These are phyloP conservation scores for Drosophila bifasciata DNA, from an alignment of 1,140 invertebrate genomes.

Conservation along the genomic window DNA sequence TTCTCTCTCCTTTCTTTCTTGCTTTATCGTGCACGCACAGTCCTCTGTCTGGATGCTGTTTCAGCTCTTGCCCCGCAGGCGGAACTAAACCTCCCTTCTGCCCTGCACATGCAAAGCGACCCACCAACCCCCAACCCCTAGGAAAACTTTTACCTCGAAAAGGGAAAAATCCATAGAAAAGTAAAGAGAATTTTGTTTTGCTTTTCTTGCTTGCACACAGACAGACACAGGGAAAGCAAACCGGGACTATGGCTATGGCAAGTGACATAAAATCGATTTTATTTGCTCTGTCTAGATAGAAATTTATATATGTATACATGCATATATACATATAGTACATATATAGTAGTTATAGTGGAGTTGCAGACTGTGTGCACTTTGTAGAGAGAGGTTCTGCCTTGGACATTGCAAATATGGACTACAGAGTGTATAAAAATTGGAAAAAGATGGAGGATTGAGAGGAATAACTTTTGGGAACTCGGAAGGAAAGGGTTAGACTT, in stretches of 20 bases:
- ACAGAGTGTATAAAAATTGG: no score
- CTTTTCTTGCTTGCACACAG: slow-evolving; percentile 39
- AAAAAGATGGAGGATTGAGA: no score
- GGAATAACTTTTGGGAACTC: no score
- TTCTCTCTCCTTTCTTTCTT: slow-evolving; percentile 23
- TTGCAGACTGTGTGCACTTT: slow-evolving; percentile 29
- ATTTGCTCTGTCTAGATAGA: slow-evolving; percentile 42
- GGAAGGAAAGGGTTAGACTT: no score
- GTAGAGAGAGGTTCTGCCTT: background rate
- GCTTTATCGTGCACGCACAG: slow-evolving; percentile 72
- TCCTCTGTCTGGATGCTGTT: slow-evolving; percentile 44
- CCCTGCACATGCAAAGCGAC: slow-evolving; percentile 61
- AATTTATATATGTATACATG: background rate
- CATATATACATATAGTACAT: slow-evolving; percentile 5
- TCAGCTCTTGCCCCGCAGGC: slow-evolving; percentile 15
- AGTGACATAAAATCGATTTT: slow-evolving; percentile 80
- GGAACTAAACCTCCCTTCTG: slow-evolving; percentile 7
- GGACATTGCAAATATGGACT: no score
- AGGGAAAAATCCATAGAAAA: slow-evolving; percentile 5
- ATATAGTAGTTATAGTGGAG: no score
- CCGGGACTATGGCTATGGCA: slow-evolving; percentile 60
- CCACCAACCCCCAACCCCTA: background rate
- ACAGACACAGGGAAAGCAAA: no score
- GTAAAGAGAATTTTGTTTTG: slow-evolving; percentile 43
- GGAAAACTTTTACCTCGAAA: slow-evolving; percentile 68